These are phyloP conservation scores for Melanaphis sacchari DNA, from an alignment of 1,140 invertebrate species.

Conservation along the genomic window DNA sequence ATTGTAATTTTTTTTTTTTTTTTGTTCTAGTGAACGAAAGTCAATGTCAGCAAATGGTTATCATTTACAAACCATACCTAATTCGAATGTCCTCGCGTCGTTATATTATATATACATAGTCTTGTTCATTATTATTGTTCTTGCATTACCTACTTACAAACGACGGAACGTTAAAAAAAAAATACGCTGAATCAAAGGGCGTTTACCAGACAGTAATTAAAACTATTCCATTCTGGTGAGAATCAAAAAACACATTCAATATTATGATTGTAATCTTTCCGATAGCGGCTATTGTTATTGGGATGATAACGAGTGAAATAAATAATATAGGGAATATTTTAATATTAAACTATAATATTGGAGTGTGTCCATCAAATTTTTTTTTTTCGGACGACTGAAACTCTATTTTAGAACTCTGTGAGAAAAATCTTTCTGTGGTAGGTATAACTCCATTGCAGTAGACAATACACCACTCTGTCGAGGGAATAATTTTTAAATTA, in stretches of 20 bases:
- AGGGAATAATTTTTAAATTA: not conserved
- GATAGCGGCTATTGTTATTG: not conserved
- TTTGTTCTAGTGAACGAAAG: not conserved
- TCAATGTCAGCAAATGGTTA: conserved; percentile 11
- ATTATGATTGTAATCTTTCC: not conserved
- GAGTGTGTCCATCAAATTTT: no score
- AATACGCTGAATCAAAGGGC: not conserved
- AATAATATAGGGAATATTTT: no score
- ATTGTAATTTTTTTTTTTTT: not conserved
- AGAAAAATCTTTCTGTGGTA: not conserved
- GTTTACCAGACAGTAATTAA: not conserved
- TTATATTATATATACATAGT: not conserved
- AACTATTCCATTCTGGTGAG: not conserved
- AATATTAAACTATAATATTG: no score
- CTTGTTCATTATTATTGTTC: not conserved
- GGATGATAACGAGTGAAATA: no score
- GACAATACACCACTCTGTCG: no score
- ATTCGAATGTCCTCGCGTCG: not conserved
- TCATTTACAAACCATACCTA: not conserved
- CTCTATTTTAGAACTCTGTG: not conserved
- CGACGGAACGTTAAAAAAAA: not conserved
- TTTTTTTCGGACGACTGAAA: not conserved
- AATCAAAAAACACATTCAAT: not conserved
- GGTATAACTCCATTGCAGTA: not conserved
- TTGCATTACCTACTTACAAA: not conserved